phyloP scores from a whole-genome alignment of 2,113 vertebrate genomes.

The Ceratotherium simum region DNA sequence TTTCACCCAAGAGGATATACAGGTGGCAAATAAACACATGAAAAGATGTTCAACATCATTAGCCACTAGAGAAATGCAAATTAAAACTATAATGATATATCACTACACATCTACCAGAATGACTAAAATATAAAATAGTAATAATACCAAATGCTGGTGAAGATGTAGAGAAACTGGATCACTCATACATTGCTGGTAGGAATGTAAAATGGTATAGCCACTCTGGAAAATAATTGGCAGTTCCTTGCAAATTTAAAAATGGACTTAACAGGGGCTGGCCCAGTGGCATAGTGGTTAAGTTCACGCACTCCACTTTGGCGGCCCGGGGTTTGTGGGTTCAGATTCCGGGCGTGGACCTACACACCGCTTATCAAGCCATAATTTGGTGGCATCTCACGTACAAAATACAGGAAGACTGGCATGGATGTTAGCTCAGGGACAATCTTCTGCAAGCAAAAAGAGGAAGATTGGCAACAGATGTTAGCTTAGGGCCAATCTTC shows the following conservation, averaged over 20 bases:
- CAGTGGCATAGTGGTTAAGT: too few species aligned
- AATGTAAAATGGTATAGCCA: background rate
- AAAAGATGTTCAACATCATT: background rate
- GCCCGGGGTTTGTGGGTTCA: too few species aligned
- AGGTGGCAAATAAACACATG: background rate
- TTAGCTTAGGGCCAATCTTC: too few species aligned
- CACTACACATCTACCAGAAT: background rate
- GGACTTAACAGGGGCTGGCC: background rate
- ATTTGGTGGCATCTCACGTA: too few species aligned
- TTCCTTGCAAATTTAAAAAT: conserved; percentile 55
- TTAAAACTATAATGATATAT: background rate
- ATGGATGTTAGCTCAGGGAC: too few species aligned
- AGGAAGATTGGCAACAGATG: too few species aligned
- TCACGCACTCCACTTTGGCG: too few species aligned
- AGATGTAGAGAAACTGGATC: background rate
- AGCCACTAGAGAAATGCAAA: conserved; percentile 31
- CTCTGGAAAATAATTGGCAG: conserved; percentile 4
- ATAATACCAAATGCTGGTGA: background rate
- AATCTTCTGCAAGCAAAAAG: too few species aligned
- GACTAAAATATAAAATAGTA: background rate
- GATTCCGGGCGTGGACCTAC: too few species aligned
- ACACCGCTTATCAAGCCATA: too few species aligned
- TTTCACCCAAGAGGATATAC: background rate
- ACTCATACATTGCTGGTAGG: background rate
- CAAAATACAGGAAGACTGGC: too few species aligned